Conservation (phyloP, 2,797 vertebrate genomes). For the Chaetodon trifasciatus region DNA sequence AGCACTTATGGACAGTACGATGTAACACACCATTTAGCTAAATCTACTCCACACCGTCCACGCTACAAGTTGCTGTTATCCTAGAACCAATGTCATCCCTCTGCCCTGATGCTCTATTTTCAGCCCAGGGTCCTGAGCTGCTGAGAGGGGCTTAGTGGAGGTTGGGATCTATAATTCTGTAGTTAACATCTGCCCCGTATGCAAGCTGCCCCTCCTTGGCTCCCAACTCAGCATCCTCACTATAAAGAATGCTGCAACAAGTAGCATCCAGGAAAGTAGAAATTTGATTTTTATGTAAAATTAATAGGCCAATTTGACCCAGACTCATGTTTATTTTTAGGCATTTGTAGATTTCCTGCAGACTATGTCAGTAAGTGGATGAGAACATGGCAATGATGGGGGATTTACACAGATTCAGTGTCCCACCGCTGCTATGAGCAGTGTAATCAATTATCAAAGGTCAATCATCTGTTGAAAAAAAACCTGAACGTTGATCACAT, state of each 20-base stretch:
- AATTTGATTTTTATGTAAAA: not conserved
- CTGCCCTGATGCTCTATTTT: constrained; percentile 80
- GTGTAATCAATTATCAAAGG: constrained; percentile 72
- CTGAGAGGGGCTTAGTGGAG: constrained; percentile 82
- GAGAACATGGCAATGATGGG: constrained; percentile 54
- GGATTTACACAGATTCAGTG: constrained; percentile 66
- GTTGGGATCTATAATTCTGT: constrained; percentile 80
- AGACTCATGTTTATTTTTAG: constrained; percentile 10
- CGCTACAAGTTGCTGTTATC: constrained; percentile 76
- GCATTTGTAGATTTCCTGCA: constrained; percentile 30
- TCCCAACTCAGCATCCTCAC: constrained; percentile 47
- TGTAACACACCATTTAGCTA: constrained; percentile 75
- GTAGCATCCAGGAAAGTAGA: not conserved
- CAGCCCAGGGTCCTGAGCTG: constrained; percentile 82
- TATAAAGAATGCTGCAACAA: constrained; percentile 43
- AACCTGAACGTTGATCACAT: constrained; percentile 38
- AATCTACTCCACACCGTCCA: constrained; percentile 68
- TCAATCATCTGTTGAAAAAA: constrained; percentile 56
- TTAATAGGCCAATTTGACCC: constrained; percentile 15
- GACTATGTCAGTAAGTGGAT: constrained; percentile 32
- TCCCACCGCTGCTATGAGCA: constrained; percentile 51
- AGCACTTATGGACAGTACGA: constrained; percentile 71
- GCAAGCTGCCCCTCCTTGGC: constrained; percentile 64
- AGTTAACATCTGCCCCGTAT: constrained; percentile 81
- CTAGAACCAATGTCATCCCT: constrained; percentile 72